Conservation (phyloP, 2,113 vertebrate species). For the Neogale vison region DNA sequence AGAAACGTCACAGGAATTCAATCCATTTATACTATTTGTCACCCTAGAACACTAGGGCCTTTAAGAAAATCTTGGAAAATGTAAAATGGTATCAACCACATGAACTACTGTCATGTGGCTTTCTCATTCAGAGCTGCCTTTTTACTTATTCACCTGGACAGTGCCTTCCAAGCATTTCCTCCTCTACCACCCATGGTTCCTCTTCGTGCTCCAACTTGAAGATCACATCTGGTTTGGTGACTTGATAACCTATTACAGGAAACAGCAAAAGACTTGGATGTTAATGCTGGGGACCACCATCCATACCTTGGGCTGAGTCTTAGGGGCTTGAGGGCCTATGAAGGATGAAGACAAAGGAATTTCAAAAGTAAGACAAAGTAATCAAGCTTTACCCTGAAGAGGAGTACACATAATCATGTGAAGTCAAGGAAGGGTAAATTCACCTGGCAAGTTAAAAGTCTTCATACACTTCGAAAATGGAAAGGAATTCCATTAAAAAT, state of each 20-base stretch:
- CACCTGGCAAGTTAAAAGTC: background rate
- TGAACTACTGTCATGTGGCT: background rate
- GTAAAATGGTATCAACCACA: background rate
- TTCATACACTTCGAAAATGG: background rate
- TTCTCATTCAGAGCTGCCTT: background rate
- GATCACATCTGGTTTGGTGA: constrained; percentile 74
- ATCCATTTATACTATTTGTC: background rate
- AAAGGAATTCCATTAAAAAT: background rate
- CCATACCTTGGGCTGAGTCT: background rate
- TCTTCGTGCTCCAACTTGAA: constrained; percentile 73
- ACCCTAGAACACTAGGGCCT: background rate
- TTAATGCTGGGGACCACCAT: background rate
- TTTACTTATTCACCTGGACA: constrained; percentile 67
- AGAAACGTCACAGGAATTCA: background rate
- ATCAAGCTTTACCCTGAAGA: background rate
- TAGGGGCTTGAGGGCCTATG: background rate
- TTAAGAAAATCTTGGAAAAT: constrained; percentile 22
- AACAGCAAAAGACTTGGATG: constrained; percentile 20
- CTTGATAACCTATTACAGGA: constrained; percentile 55
- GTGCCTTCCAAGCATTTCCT: constrained; percentile 59
- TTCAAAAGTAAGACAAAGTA: background rate
- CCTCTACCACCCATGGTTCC: constrained; percentile 70
- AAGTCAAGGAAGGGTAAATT: background rate
- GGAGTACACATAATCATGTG: background rate
- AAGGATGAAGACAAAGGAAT: background rate